A percentile compares a stretch with the other conserved stretches of the same genome.
phyloP scores from a whole-genome alignment of 2,113 vertebrate species.

The Papio anubis region DNA sequence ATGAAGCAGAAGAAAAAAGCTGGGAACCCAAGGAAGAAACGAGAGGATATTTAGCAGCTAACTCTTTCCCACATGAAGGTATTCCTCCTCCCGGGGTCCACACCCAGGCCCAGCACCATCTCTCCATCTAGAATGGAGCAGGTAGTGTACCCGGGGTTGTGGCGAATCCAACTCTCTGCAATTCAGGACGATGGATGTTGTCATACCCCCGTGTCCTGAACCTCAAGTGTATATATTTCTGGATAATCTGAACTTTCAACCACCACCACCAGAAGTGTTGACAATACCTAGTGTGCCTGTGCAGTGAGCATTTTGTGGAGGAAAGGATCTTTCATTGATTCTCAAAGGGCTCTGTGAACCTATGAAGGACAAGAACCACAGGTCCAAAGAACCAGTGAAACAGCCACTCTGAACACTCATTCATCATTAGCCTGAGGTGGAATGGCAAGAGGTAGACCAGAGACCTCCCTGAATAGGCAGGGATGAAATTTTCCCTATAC shows the following conservation, averaged over 20 bases:
- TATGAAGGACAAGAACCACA: background rate
- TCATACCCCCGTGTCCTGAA: background rate
- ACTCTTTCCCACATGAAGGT: background rate
- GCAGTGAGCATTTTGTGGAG: background rate
- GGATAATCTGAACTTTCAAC: rapidly evolving
- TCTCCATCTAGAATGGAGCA: background rate
- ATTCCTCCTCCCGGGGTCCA: background rate
- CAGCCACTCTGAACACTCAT: background rate
- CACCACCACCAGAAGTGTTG: background rate
- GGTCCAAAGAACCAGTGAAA: background rate
- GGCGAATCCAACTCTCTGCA: background rate
- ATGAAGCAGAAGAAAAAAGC: background rate
- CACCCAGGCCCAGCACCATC: background rate
- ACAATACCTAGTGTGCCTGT: background rate
- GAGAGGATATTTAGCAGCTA: background rate
- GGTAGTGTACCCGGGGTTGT: no score
- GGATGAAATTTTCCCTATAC: background rate
- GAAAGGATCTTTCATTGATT: background rate
- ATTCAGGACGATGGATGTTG: background rate
- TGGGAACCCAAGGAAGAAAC: background rate
- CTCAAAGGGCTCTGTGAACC: background rate
- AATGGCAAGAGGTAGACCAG: background rate
- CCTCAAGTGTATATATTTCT: background rate
- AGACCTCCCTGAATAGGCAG: background rate
- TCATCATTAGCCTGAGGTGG: background rate